phyloP scores from a whole-genome alignment of 2,113 vertebrate genomes.

The Dasyprocta punctata region DNA sequence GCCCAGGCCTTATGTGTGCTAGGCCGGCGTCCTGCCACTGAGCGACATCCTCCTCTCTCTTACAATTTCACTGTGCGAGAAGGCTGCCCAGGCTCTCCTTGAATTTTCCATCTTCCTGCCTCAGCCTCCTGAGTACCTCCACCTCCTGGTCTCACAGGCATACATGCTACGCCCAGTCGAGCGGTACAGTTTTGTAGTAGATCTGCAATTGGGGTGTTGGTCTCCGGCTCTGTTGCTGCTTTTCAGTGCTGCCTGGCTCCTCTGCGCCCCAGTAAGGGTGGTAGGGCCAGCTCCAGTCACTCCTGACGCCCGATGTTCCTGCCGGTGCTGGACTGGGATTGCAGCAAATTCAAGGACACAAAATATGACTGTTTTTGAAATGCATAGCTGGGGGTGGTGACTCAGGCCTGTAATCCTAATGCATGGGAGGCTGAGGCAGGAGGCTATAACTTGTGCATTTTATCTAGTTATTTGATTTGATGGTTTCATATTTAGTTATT shows the following conservation, averaged over 20 bases:
- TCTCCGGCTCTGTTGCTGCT: background rate
- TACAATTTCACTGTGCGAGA: background rate
- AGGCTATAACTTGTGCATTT: background rate
- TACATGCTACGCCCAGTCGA: accelerated
- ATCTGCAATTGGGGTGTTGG: background rate
- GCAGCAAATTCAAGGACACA: background rate
- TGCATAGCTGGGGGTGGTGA: background rate
- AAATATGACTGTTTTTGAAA: background rate
- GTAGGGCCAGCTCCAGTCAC: background rate
- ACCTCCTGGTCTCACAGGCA: background rate
- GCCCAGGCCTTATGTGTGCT: background rate
- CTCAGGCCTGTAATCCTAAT: background rate
- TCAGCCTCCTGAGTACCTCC: background rate
- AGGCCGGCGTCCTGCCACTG: background rate
- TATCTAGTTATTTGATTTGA: background rate
- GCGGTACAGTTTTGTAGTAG: background rate
- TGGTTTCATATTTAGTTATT: background rate
- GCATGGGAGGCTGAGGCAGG: background rate
- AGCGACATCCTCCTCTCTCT: background rate
- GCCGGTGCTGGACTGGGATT: background rate
- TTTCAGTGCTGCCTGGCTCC: background rate
- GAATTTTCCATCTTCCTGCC: background rate
- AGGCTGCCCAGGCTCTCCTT: background rate
- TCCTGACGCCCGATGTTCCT: background rate
- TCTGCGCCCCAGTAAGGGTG: background rate